Conservation (phyloP, 2,113 vertebrate species). For the Ceratotherium simum region DNA sequence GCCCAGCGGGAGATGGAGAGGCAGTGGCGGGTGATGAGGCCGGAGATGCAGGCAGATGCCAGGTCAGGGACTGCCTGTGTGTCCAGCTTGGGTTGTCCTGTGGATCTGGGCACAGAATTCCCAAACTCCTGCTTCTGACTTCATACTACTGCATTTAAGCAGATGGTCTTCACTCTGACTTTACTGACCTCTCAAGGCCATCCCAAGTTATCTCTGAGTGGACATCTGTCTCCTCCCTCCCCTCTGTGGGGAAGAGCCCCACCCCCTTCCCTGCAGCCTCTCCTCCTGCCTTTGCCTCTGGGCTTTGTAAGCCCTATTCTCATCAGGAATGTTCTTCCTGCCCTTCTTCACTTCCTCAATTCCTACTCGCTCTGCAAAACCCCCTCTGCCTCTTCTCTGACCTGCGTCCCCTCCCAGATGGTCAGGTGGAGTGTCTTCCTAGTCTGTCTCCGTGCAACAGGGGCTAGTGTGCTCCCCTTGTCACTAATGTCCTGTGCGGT, state of each 20-base stretch:
- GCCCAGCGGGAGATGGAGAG: neutral
- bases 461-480: neutral
- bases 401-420: neutral
- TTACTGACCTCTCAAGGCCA: neutral
- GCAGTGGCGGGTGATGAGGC: no score
- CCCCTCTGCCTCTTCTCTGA: neutral
- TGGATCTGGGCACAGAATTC: neutral
- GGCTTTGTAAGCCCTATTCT: neutral
- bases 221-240: accelerated
- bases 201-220: neutral
- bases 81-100: neutral
- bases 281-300: neutral
- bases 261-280: no score
- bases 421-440: neutral
- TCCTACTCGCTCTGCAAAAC: neutral
- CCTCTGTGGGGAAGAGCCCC: neutral
- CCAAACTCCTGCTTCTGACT: neutral
- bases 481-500: neutral
- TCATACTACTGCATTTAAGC: neutral
- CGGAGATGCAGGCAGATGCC: neutral
- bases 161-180: neutral
- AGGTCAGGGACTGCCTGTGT: neutral
- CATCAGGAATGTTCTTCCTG: neutral
- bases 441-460: neutral
- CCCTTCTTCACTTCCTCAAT: no score